Percentiles rank a stretch among this genome's conserved stretches.
Conservation (phyloP, 2,888 invertebrate genomes). For the Scelioninae gen. 1 region DNA sequence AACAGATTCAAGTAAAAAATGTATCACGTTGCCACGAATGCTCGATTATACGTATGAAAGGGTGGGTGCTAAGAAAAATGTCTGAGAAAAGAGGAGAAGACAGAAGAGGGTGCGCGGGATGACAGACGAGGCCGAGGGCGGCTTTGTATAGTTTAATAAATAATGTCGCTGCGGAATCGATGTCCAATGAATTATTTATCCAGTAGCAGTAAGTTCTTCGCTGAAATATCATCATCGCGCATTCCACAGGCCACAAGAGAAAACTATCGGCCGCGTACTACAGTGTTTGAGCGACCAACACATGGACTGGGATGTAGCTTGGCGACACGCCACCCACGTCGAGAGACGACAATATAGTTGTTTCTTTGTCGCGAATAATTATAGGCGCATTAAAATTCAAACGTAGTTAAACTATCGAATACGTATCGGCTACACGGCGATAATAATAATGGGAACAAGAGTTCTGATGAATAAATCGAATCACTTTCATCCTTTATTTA, state of each 20-base stretch:
- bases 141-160: too few relatives aligned
- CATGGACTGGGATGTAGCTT: constrained; percentile 41
- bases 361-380: constrained; percentile 64
- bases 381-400: constrained; percentile 63
- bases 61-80: constrained; percentile 60
- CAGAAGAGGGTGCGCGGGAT: too few relatives aligned
- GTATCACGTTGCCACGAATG: constrained; percentile 36
- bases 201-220: constrained; percentile 59
- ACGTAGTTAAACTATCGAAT: constrained; percentile 55
- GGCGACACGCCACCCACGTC: constrained; percentile 65
- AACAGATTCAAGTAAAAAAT: constrained; percentile 50
- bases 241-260: constrained; percentile 60
- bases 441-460: constrained; percentile 38
- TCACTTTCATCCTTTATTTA: not conserved
- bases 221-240: constrained; percentile 68
- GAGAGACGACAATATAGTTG: constrained; percentile 52
- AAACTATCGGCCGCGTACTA: constrained; percentile 52
- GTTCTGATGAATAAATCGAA: constrained; percentile 38
- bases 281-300: constrained; percentile 38
- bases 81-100: constrained; percentile 39
- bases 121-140: too few relatives aligned
- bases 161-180: too few relatives aligned
- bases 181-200: constrained; percentile 77
- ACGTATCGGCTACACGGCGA: constrained; percentile 24
- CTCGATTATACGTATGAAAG: constrained; percentile 28